phyloP scores from a whole-genome alignment of 2,113 vertebrate genomes.

The Marcusenius ussheri region DNA sequence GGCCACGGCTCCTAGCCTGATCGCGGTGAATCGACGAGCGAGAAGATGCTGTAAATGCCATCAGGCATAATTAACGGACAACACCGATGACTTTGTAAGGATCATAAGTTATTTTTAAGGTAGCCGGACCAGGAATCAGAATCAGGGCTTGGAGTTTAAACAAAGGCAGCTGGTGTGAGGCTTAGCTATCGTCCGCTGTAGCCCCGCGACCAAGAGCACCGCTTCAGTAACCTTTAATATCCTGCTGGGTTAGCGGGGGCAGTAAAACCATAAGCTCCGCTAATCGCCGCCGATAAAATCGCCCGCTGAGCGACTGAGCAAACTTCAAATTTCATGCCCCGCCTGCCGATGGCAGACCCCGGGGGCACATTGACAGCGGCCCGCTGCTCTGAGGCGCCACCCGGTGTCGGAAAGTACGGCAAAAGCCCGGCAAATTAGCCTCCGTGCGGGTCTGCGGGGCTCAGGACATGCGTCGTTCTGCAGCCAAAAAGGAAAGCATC shows the following conservation, averaged over 20 bases:
- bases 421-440: neutral
- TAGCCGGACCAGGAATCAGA: neutral
- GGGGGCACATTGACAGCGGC: too few species aligned
- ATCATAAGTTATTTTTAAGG: neutral
- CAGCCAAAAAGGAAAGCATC: neutral
- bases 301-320: neutral
- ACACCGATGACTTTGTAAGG: neutral
- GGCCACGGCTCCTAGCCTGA: neutral
- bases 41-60: neutral
- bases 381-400: neutral
- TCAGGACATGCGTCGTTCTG: neutral
- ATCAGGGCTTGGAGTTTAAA: neutral
- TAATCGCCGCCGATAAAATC: neutral
- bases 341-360: neutral
- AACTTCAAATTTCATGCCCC: neutral
- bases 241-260: neutral
- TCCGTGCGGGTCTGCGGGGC: neutral
- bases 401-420: neutral
- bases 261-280: neutral
- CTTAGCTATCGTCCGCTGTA: neutral
- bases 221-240: slow-evolving; percentile 5
- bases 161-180: neutral
- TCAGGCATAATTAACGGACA: neutral
- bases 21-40: neutral
- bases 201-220: neutral